Base-by-base conservation (phyloP, 2,113 vertebrate species). In the Centrocercus urophasianus region DNA sequence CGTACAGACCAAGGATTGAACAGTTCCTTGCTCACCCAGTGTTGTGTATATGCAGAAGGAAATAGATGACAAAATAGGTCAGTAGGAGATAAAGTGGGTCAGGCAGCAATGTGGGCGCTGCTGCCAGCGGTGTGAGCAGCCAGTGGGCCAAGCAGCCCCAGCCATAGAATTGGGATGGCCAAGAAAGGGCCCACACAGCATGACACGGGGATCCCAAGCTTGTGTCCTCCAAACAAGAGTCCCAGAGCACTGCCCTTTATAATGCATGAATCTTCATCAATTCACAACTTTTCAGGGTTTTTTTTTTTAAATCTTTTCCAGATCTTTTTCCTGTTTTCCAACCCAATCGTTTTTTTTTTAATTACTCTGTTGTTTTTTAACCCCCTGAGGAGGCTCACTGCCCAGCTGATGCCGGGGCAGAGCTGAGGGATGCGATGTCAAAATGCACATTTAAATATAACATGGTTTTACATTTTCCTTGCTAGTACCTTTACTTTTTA, bases 381-480 rank as follows among this genome's bases (percentile, higher is more conserved):
- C 50, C 25, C 50, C 25, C 50, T 52, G 50, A 27, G 50, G 24
- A 25, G 27, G 22, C n/a, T 38, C 15, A 11, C 36, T 27, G 60
- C 36, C 54, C 17, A 6, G 30, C 12, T 57, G 30, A 32, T n/a
- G 56, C 32, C 17, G 10, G 56, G 56, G 27, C 52, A 54, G 27
- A 54, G 52, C 52, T 8, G 27, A 28, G 52, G 27, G 52, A 17
- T 25, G 3, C 30, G 0, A 7, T 25, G 72, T 48, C 52, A 71
- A 60, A 78, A 67, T 12, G 24, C 7, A 11, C 3, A 0, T 57
- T 82, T 18, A 9, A 50, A 3, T 54, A 30, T 45, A n/a, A 42
- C 28, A 6, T 0, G 0, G 24, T 13, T 4, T 73, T 32, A 0
- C 52, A 25, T 34, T 79, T 75, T 40, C 38, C 50, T 47, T 60